Percentiles rank a stretch among this genome's conserved stretches.
These are phyloP conservation scores for Ibidorhyncha struthersii DNA, from an alignment of 2,113 vertebrate species.

Conservation along the genomic window DNA sequence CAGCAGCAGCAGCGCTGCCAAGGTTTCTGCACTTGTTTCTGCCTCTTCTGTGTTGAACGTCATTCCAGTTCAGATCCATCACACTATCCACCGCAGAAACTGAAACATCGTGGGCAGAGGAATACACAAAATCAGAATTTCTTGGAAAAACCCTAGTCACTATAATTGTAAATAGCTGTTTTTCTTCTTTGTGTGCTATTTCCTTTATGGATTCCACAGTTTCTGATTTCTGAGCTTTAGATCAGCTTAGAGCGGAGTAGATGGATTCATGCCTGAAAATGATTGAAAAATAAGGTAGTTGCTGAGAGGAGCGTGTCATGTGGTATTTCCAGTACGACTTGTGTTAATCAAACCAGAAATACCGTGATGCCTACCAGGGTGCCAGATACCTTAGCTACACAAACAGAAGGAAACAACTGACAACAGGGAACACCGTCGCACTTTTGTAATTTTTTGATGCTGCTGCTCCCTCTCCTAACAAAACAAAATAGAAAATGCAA, in stretches of 20 bases:
- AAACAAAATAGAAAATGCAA: background rate
- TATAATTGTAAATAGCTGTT: slow-evolving; percentile 27
- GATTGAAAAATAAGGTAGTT: background rate
- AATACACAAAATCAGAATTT: slow-evolving; percentile 26
- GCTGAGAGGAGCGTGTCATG: background rate
- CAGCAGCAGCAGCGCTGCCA: background rate
- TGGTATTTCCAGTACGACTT: background rate
- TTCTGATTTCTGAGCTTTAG: background rate
- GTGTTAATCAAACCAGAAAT: background rate
- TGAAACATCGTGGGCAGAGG: background rate
- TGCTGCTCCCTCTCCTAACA: background rate
- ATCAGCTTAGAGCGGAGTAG: background rate
- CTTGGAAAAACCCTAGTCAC: background rate
- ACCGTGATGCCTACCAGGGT: background rate
- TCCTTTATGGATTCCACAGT: background rate
- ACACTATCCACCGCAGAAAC: background rate
- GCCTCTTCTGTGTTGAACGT: background rate
- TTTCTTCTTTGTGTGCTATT: background rate
- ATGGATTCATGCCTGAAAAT: background rate
- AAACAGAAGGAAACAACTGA: background rate
- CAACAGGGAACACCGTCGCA: accelerated
- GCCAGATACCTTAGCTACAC: background rate
- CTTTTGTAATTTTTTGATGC: background rate
- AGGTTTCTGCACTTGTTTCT: background rate
- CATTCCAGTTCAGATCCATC: background rate